These are phyloP conservation scores for Trachurus trachurus DNA, from an alignment of 2,797 vertebrate species.

Conservation along the genomic window DNA sequence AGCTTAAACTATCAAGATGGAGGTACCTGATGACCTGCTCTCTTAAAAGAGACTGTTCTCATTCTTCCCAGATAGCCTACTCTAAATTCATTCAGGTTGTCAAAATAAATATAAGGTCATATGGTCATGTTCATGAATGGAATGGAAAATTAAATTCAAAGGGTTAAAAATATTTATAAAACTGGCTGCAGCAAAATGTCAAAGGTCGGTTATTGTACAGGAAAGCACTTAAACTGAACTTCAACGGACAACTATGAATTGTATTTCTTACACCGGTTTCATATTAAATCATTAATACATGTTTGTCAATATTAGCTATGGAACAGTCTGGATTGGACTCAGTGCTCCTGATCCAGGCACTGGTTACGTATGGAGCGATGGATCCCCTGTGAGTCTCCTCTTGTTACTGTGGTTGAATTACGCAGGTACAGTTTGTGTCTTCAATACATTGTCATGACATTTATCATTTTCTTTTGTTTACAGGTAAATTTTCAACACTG, in stretches of 20 bases:
- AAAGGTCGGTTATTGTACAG: not conserved
- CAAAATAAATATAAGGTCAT: not conserved
- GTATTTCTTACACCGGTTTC: not conserved
- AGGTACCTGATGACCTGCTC: conserved; percentile 27
- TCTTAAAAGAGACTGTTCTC: not conserved
- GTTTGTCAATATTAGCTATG: not conserved
- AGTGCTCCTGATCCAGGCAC: conserved; percentile 83
- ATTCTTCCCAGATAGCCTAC: not conserved
- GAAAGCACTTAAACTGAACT: not conserved
- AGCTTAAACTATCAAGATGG: not conserved
- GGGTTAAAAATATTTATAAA: not conserved
- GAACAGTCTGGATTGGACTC: conserved; percentile 89
- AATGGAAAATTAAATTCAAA: not conserved
- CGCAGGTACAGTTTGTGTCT: not conserved
- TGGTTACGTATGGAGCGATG: conserved; percentile 92
- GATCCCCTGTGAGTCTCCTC: conserved; percentile 86
- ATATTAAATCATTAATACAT: not conserved
- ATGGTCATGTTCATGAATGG: not conserved
- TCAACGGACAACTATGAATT: not conserved
- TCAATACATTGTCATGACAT: not conserved
- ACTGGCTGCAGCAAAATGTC: not conserved
- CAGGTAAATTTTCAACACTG: conserved; percentile 91
- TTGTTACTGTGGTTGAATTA: not conserved
- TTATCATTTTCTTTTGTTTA: conserved; percentile 35
- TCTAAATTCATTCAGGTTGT: not conserved